A percentile compares a stretch with the other conserved stretches of the same genome.
Conservation (phyloP, 2,113 vertebrate species). For the Hypanus sabinus region DNA sequence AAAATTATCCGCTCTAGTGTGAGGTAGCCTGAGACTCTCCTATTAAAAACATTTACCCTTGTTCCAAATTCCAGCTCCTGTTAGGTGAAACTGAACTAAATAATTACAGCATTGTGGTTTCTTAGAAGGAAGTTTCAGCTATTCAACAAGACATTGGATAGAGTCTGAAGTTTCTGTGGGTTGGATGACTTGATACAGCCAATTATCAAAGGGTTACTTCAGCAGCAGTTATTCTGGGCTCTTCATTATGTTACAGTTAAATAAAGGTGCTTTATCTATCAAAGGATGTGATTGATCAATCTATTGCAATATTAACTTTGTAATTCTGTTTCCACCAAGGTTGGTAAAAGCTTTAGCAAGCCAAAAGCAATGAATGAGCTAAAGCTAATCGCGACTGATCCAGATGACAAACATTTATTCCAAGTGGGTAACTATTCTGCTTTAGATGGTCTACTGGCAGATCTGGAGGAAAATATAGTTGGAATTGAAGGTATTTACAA, state of each 20-base stretch:
- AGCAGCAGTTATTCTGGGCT: not conserved
- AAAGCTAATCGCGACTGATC: conserved; percentile 57
- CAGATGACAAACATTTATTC: conserved; percentile 50
- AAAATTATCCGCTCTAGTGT: no score
- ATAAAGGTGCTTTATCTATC: not conserved
- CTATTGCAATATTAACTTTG: not conserved
- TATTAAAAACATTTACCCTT: no score
- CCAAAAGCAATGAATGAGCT: conserved; percentile 43
- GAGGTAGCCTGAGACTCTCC: no score
- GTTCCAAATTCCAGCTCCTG: no score
- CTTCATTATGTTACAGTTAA: not conserved
- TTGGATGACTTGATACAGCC: not conserved
- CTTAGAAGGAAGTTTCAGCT: not conserved
- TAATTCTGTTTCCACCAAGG: conserved; percentile 46
- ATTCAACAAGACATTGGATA: not conserved
- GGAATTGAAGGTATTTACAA: conserved; percentile 55
- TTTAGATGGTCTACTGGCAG: conserved; percentile 52
- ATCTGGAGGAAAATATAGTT: conserved; percentile 54
- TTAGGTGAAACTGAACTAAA: no score
- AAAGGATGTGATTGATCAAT: not conserved
- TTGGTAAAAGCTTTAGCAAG: conserved; percentile 49
- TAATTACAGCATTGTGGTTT: no score
- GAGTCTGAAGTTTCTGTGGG: not conserved
- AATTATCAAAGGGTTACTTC: not conserved
- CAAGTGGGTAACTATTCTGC: conserved; percentile 58